Conservation (phyloP, 2,888 invertebrate genomes). For the Coremacera marginata region DNA sequence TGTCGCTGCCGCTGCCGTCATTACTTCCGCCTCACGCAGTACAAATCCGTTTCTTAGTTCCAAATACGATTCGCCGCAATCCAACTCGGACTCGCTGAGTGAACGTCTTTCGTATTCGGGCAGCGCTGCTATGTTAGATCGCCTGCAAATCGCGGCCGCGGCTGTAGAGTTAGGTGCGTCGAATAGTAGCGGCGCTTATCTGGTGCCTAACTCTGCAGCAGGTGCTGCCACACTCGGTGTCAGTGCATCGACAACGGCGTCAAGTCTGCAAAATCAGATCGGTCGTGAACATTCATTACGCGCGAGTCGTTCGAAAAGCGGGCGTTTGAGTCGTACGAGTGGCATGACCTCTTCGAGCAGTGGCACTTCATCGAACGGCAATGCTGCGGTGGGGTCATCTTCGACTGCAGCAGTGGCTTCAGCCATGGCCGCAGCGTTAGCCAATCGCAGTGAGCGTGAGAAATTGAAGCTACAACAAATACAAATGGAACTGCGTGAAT, state of each 20-base stretch:
- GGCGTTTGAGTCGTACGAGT: conserved; percentile 68
- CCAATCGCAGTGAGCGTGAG: conserved; percentile 58
- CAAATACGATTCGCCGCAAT: conserved; percentile 58
- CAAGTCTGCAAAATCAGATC: conserved; percentile 39
- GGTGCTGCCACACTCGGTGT: conserved; percentile 46
- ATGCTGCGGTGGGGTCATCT: conserved; percentile 48
- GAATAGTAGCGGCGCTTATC: conserved; percentile 57
- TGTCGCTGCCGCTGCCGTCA: conserved; percentile 40
- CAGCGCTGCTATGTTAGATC: conserved; percentile 58
- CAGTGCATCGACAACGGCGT: conserved; percentile 61
- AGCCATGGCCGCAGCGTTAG: conserved; percentile 45
- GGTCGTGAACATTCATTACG: conserved; percentile 59
- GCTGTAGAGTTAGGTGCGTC: conserved; percentile 38
- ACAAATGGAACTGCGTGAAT: conserved; percentile 58
- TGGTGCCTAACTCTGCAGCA: conserved; percentile 51
- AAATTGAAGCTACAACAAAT: conserved; percentile 57
- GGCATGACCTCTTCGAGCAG: conserved; percentile 74
- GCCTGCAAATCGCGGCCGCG: conserved; percentile 53
- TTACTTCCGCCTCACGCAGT: conserved; percentile 51
- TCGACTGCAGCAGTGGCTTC: conserved; percentile 43
- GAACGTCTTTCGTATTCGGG: conserved; percentile 59
- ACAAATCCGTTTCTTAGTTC: conserved; percentile 44
- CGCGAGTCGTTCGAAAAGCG: conserved; percentile 60
- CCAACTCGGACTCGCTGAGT: conserved; percentile 58
- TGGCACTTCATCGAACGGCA: conserved; percentile 69